Conservation (phyloP, 2,113 vertebrate genomes). For the Bufo gargarizans region DNA sequence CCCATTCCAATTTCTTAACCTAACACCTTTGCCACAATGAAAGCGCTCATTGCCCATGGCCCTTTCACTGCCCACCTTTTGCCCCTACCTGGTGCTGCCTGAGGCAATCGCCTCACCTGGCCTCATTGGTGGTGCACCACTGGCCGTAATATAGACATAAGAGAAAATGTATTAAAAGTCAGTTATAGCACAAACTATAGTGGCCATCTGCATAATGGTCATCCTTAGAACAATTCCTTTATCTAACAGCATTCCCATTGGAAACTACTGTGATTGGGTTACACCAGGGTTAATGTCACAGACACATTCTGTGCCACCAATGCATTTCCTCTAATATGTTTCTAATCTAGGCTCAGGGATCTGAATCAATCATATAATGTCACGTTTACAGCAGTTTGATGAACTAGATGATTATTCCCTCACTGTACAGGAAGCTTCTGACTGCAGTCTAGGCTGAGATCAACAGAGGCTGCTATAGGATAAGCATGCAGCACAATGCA, state of each 20-base stretch:
- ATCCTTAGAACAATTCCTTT: not conserved
- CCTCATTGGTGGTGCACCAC: too few relatives aligned
- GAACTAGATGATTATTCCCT: not conserved
- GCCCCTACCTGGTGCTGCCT: too few relatives aligned
- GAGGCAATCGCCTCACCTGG: too few relatives aligned
- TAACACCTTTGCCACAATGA: too few relatives aligned
- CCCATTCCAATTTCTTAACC: too few relatives aligned
- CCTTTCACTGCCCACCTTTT: too few relatives aligned
- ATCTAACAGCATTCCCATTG: not conserved
- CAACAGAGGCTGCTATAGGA: conserved; percentile 39
- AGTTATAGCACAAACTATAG: not conserved
- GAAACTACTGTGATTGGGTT: not conserved
- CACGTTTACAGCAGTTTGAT: conserved; percentile 8
- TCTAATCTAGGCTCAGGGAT: not conserved
- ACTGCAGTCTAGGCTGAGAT: conserved; percentile 35
- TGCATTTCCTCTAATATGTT: not conserved
- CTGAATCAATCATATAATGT: not conserved
- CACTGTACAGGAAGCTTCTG: not conserved
- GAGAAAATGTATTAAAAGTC: not conserved
- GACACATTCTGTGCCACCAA: not conserved
- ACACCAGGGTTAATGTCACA: not conserved
- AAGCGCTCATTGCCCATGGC: too few relatives aligned
- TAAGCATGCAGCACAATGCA: conserved; percentile 3
- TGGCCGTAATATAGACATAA: too few relatives aligned
- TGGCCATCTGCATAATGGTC: not conserved